Evolutionary conservation across 2,113 vertebrate genomes (phyloP), one percentile per base, ranked within the genome.

Genomic region (Turnix velox): DNA sequence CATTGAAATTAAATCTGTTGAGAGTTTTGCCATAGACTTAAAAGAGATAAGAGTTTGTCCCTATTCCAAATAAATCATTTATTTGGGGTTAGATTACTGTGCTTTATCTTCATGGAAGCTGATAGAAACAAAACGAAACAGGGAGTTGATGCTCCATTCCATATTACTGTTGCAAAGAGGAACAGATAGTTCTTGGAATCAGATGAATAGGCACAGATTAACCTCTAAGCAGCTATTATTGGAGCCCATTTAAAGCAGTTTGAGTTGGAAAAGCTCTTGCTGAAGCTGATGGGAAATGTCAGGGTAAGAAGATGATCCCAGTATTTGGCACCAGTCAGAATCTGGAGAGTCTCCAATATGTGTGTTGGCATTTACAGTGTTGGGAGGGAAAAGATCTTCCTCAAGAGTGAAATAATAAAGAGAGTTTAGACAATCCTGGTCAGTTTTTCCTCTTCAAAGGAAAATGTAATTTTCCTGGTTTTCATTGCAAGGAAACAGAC

Each of bases 241-340:
- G 58, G 75, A 93, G 63, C 33, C 27, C 63, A 67, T 88, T 85
- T 94, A 94, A 90, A 92, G 67, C 31, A 69, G 42, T 91, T 62
- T 37, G 58, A 76, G n/a, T 72, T 95, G 74, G 90, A 95, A 89
- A n/a, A 61, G 66, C 23, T 54, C 90, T 87, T 87, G 69, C 81
- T 89, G 91, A 75, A 94, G 77, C 71, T 72, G 68, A 62, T 66
- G 74, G 46, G 58, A 91, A 95, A 93, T 91, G 43, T 74, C 55
- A 74, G 30, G 59, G 58, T 85, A 62, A 91, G 88, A 91, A 79
- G 91, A 91, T 65, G 91, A 85, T 89, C 77, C 71, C 39, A 58
- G 22, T 40, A 35, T 51, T 72, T 89, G 91, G 84, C 84, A 94
- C 39, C 81, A 72, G 42, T 31, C 5, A 1, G 49, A 71, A 46